Base-by-base conservation (phyloP, 2,113 vertebrate genomes). In the Etheostoma spectabile region DNA sequence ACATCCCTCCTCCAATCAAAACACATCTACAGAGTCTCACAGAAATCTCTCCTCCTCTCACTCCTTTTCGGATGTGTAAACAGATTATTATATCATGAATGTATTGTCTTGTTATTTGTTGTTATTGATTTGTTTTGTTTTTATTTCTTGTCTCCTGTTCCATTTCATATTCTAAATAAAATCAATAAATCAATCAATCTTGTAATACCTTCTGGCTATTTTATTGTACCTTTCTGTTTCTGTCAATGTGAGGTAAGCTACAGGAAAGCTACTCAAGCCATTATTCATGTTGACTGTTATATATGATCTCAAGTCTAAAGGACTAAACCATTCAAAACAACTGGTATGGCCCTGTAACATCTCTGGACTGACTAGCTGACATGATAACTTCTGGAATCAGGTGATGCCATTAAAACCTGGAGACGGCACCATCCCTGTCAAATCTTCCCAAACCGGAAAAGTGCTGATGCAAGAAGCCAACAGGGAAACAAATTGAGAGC, bases 391-490 rank as follows among this genome's bases (percentile, higher is more conserved):
- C 35, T 33, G 63, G 48, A 70, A 10, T 33, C 27, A 64, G 59
- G 22, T 51, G 22, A 75, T 49, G 35, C 18, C 10, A 45, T 48
- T 42, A 19, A 48, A 64, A 75, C 52, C 64, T 19, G 59, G 52
- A 63, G 5, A 30, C 66, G 66, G 71, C 3, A 1, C 27, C 8
- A 66, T 77, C 24, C 24, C 24, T 56, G 35, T 51, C 71, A 80
- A 59, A 61, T 49, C 42, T 67, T 70, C 27, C 45, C 45, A 22
- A 69, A 77, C 33, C 2, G 19, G 22, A 61, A n/a, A 79, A 62
- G 65, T 74, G 78, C 79, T 68, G 74, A 71, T 59, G 62, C 57
- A 53, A 77, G 53, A 74, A 55, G 14, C 51, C 76, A 46, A 22
- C 30, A 45, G 74, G 49, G 55, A 57, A 74, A 77, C 68, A 68